Conservation (phyloP, 1,140 invertebrate genomes). For the Ruditapes philippinarum region DNA sequence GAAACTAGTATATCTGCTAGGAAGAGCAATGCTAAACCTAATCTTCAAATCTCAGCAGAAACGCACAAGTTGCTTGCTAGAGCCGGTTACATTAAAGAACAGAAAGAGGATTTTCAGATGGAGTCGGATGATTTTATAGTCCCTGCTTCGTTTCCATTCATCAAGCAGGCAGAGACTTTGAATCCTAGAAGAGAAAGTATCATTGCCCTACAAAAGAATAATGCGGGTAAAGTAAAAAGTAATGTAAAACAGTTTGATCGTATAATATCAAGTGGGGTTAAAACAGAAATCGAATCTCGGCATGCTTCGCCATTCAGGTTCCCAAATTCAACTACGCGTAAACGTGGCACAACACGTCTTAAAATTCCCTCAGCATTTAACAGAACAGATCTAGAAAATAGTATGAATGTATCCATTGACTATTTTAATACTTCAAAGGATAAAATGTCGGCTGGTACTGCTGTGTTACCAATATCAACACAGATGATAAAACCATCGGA, state of each 20-base stretch:
- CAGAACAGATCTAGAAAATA: conserved; percentile 68
- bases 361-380: conserved; percentile 82
- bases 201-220: conserved; percentile 74
- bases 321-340: conserved; percentile 73
- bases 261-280: conserved; percentile 16
- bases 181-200: conserved; percentile 81
- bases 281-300: conserved; percentile 64
- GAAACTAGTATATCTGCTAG: conserved; percentile 55
- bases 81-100: conserved; percentile 79
- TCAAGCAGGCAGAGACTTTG: conserved; percentile 75
- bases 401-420: conserved; percentile 38
- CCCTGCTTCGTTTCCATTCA: conserved; percentile 65
- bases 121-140: conserved; percentile 62
- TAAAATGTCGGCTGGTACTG: conserved; percentile 65
- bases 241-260: conserved; percentile 76
- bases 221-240: conserved; percentile 75
- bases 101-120: conserved; percentile 24
- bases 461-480: conserved; percentile 74
- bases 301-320: conserved; percentile 76
- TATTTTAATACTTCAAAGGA: conserved; percentile 66
- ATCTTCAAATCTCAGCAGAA: conserved; percentile 81
- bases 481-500: conserved; percentile 73
- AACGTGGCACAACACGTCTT: conserved; percentile 77
- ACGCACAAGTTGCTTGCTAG: conserved; percentile 81
- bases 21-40: conserved; percentile 79